Evolutionary conservation across 2,888 invertebrate species (phyloP).

Genomic region (Sarcophaga subvicina): DNA sequence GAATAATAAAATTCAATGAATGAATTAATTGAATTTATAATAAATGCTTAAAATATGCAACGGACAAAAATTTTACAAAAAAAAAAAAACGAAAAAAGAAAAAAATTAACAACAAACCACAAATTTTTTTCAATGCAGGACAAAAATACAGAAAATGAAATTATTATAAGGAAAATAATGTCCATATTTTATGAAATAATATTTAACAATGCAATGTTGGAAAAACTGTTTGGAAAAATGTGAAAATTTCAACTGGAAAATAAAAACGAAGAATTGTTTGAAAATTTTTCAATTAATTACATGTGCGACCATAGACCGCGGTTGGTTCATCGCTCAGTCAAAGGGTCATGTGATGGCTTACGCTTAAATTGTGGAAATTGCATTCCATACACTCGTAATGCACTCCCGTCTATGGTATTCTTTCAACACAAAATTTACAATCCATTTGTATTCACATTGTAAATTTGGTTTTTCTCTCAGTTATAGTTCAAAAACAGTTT

Average conservation of each 20-base stretch:
- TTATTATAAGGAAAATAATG: constrained; percentile 42
- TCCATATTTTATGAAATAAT: not conserved
- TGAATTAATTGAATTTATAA: constrained; percentile 67
- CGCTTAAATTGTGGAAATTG: constrained; percentile 41
- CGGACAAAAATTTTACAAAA: not conserved
- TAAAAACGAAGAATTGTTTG: constrained; percentile 10
- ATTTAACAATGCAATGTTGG: not conserved
- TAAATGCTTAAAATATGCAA: constrained; percentile 58
- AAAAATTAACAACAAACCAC: not conserved
- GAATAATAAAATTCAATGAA: constrained; percentile 68
- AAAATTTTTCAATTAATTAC: constrained; percentile 65
- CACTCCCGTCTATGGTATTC: constrained; percentile 43
- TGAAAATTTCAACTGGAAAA: constrained; percentile 18
- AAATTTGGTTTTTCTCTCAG: constrained; percentile 19
- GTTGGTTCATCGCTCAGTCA: not conserved
- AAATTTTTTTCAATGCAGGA: constrained; percentile 19
- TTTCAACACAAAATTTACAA: constrained; percentile 27
- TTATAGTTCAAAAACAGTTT: constrained; percentile 8
- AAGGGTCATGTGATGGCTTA: constrained; percentile 50
- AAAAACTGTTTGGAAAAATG: not conserved
- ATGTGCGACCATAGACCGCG: constrained; percentile 62
- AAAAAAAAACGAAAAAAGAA: not conserved
- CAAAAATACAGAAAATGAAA: constrained; percentile 46
- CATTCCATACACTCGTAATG: constrained; percentile 49
- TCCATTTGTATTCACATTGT: constrained; percentile 35